phyloP scores from a whole-genome alignment of 35 echinoderm and acorn worm genomes.

The Lytechinus variegatus region DNA sequence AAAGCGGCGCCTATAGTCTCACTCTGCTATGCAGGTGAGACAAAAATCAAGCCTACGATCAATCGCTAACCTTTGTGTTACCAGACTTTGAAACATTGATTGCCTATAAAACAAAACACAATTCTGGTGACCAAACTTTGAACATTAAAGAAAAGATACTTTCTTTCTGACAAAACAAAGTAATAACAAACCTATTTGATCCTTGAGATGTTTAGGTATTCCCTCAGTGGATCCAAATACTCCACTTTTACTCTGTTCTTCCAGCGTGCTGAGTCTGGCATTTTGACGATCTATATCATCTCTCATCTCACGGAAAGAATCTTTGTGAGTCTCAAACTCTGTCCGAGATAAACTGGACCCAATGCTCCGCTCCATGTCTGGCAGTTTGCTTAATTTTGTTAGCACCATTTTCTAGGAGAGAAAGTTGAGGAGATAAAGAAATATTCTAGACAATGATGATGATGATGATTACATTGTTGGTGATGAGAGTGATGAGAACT shows the following conservation, averaged over 20 bases:
- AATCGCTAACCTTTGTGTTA: too few species aligned
- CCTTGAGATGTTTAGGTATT: neutral
- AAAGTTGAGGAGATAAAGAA: neutral
- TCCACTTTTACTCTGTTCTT: conserved; percentile 20
- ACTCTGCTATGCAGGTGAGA: too few species aligned
- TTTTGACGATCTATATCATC: neutral
- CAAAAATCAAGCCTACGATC: too few species aligned
- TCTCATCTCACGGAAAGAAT: neutral
- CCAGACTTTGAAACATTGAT: too few species aligned
- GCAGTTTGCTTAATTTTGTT: conserved; percentile 30
- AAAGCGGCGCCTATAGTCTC: too few species aligned
- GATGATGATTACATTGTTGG: too few species aligned
- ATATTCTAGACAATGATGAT: too few species aligned
- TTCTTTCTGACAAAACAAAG: neutral
- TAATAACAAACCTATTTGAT: neutral
- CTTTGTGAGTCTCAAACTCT: conserved; percentile 16
- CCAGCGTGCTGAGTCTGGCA: neutral
- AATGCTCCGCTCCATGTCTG: neutral
- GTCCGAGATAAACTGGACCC: neutral
- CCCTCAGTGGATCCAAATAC: neutral
- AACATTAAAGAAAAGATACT: too few species aligned
- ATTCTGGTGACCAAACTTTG: too few species aligned
- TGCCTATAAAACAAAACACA: too few species aligned
- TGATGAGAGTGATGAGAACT: too few species aligned
- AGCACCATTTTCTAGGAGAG: conserved; percentile 50